Evolutionary conservation across 37 sponge, comb jelly and placozoan genomes (phyloP).

Genomic region (Ephydatia muelleri): DNA sequence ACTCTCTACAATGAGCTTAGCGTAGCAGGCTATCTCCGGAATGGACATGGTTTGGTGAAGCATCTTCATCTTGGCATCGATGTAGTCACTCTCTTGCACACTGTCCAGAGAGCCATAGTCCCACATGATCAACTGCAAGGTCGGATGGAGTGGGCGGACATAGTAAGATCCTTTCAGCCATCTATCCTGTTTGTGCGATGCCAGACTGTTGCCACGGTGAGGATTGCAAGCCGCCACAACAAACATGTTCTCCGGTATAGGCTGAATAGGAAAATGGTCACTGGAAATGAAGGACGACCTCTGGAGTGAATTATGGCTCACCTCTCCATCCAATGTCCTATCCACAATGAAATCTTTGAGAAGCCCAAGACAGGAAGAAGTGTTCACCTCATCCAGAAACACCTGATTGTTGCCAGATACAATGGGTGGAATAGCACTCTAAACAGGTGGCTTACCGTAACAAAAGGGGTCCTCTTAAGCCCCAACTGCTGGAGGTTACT

Average conservation of each 20-base stretch:
- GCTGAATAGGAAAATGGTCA: conserved; percentile 7
- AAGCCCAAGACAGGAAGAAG: conserved; percentile 83
- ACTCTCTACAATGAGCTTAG: conserved; percentile 65
- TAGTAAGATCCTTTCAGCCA: conserved; percentile 88
- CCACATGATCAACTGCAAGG: conserved; percentile 83
- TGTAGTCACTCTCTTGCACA: conserved; percentile 86
- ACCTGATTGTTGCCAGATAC: conserved; percentile 31
- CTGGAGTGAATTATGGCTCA: conserved; percentile 5
- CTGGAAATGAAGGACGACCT: conserved; percentile 10
- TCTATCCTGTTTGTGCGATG: conserved; percentile 38
- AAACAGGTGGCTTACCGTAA: neutral
- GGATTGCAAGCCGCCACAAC: conserved; percentile 94
- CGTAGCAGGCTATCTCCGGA: conserved; percentile 48
- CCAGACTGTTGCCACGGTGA: conserved; percentile 87
- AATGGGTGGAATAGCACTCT: neutral
- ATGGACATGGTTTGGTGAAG: conserved; percentile 40
- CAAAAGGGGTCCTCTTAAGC: neutral
- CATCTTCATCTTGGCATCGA: conserved; percentile 83
- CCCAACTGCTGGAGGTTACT: neutral
- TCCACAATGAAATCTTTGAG: conserved; percentile 90
- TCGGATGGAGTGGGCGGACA: conserved; percentile 80
- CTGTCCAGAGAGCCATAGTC: conserved; percentile 88
- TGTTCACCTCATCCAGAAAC: conserved; percentile 94
- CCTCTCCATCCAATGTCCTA: conserved; percentile 82
- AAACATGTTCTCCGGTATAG: conserved; percentile 81